Evolutionary conservation across 2,888 invertebrate genomes (phyloP), one percentile per base, ranked within the genome.

Genomic region (Saturnia pavonia): DNA sequence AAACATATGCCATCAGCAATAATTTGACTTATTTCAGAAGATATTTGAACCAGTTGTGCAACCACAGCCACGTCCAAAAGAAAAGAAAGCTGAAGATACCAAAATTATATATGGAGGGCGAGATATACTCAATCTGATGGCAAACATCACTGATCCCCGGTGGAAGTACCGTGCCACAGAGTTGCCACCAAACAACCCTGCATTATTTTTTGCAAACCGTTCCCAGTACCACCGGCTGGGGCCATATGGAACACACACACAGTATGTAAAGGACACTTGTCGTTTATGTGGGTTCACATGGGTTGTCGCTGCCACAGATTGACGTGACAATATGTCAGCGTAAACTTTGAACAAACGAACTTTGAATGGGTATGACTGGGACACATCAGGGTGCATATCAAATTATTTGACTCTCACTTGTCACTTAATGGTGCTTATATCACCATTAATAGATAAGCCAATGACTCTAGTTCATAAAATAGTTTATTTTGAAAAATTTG

Each of bases 151-250:
- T 42, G 91, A 94, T 78, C 85, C 91, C 40, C 88, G 90, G 74
- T 95, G 95, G 95, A 94, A 91, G 81, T 92, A 94, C 82, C 92
- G 91, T 72, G 90, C 94, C 69, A 94, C 95, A 14, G 85, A 86
- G 78, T 89, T 95, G 88, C 95, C 95, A 8, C 91, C 94, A 12
- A 94, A 94, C 85, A 94, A 95, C 81, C 92, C 94, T 16, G 88
- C 91, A n/a, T 88, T 94, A 80, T 95, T 94, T 91, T 95, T 95
- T 82, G 94, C 94, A 77, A 95, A 95, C 88, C 94, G 95, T 80
- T 95, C 95, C 67, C 94, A 95, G 85, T 95, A 95, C 80, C 95
- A 95, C 85, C 94, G 95, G 69, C 88, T 95, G 80, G 94, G 95
- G 11, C 94, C 94, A 14, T 92, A 93, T 73, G 94, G 94, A 78